These are phyloP conservation scores for Eristalinus sepulchralis DNA, from an alignment of 2,888 invertebrate species.

Conservation along the genomic window DNA sequence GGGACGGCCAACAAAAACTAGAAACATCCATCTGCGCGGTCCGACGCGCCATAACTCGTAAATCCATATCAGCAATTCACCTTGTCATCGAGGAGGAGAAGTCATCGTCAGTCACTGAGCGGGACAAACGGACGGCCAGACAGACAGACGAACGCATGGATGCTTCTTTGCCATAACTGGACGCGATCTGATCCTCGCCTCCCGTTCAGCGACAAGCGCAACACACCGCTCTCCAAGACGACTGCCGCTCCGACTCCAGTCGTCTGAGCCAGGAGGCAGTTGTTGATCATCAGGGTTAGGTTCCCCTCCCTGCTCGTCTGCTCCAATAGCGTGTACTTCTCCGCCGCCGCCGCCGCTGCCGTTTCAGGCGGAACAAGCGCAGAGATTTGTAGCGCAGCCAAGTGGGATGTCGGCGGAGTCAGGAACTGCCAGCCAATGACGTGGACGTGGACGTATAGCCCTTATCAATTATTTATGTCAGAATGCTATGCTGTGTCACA, in stretches of 20 bases:
- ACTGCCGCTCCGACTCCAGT: constrained; percentile 21
- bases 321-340: neutral
- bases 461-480: constrained; percentile 80
- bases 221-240: neutral
- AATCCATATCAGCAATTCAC: constrained; percentile 67
- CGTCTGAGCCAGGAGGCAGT: constrained; percentile 44
- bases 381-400: constrained; percentile 34
- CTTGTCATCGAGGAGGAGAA: constrained; percentile 54
- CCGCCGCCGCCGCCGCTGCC: neutral
- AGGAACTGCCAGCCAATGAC: neutral
- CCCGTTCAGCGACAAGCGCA: neutral
- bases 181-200: neutral
- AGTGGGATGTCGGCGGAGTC: constrained; percentile 17
- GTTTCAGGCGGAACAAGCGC: neutral
- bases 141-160: constrained; percentile 38
- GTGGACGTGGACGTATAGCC: constrained; percentile 53
- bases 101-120: constrained; percentile 4
- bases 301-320: neutral
- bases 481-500: constrained; percentile 79
- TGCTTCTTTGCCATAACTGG: neutral
- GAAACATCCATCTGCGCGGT: constrained; percentile 37
- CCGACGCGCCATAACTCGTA: constrained; percentile 53
- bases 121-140: constrained; percentile 15
- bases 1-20: constrained; percentile 24
- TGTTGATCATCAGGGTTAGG: constrained; percentile 57